Evolutionary conservation across 2,113 vertebrate genomes (phyloP).

Genomic region (Picathartes gymnocephalus): DNA sequence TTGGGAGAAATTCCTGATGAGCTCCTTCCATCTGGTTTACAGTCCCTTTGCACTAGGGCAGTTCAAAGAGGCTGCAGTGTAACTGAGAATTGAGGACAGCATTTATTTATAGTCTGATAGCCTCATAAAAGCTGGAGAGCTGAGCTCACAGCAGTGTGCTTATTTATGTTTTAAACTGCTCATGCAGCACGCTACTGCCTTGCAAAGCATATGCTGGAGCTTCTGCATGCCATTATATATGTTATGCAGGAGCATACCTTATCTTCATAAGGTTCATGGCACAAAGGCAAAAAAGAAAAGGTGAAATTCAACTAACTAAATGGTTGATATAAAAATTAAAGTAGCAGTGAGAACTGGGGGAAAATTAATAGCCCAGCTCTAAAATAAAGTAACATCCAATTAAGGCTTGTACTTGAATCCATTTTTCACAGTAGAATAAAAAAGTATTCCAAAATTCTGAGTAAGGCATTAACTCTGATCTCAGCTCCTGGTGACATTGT

Average conservation of each 20-base stretch:
- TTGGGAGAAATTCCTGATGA: constrained; percentile 18
- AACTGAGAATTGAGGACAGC: constrained; percentile 44
- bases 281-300: neutral
- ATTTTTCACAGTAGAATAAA: neutral
- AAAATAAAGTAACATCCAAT: neutral
- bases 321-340: constrained; percentile 4
- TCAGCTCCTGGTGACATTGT: neutral
- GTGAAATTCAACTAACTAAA: neutral
- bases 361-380: constrained; percentile 3
- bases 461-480: neutral
- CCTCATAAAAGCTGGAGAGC: constrained; percentile 26
- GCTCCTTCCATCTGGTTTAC: constrained; percentile 10
- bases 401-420: neutral
- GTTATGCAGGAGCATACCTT: neutral
- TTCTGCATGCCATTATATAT: neutral
- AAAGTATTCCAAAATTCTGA: neutral
- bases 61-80: constrained; percentile 31
- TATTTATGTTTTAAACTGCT: constrained; percentile 52
- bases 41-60: neutral
- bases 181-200: neutral
- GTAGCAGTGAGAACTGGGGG: neutral
- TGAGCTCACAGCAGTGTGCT: constrained; percentile 31
- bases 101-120: constrained; percentile 55
- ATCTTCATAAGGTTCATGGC: neutral
- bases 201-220: neutral